Conservation (phyloP, 2,888 invertebrate genomes). For the Brachycybe producta region DNA sequence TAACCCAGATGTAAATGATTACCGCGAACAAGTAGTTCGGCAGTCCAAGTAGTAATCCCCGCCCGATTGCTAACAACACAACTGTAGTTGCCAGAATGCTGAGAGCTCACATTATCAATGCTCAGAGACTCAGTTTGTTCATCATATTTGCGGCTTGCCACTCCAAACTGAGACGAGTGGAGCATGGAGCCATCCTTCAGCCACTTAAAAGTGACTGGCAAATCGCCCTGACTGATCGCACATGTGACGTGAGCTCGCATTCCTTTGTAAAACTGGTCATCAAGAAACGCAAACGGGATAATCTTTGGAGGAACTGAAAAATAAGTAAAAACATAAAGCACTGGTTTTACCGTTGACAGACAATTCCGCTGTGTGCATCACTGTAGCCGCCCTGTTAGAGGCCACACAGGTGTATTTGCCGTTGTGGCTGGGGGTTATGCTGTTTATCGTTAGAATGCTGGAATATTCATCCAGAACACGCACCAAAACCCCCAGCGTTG, state of each 20-base stretch:
- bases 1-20: slow-evolving; percentile 2
- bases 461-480: slow-evolving; percentile 1
- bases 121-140: slow-evolving; percentile 24
- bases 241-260: slow-evolving; percentile 22
- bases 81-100: slow-evolving; percentile 21
- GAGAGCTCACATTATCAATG: slow-evolving; percentile 24
- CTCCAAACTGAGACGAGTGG: slow-evolving; percentile 18
- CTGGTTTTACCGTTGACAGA: not conserved
- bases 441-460: not conserved
- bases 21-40: slow-evolving; percentile 26
- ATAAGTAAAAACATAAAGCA: not conserved
- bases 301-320: slow-evolving; percentile 54
- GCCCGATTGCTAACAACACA: slow-evolving; percentile 19
- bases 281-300: slow-evolving; percentile 57
- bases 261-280: slow-evolving; percentile 38
- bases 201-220: slow-evolving; percentile 17
- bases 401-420: slow-evolving; percentile 3
- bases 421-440: not conserved
- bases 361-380: not conserved
- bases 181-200: slow-evolving; percentile 16
- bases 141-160: slow-evolving; percentile 23
- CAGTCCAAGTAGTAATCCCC: slow-evolving; percentile 24
- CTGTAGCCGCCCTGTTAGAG: not conserved
- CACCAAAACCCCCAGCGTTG: not conserved
- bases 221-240: slow-evolving; percentile 18